Evolutionary conservation across 2,888 invertebrate genomes (phyloP).

Genomic region (Lasioglossum figueresi): DNA sequence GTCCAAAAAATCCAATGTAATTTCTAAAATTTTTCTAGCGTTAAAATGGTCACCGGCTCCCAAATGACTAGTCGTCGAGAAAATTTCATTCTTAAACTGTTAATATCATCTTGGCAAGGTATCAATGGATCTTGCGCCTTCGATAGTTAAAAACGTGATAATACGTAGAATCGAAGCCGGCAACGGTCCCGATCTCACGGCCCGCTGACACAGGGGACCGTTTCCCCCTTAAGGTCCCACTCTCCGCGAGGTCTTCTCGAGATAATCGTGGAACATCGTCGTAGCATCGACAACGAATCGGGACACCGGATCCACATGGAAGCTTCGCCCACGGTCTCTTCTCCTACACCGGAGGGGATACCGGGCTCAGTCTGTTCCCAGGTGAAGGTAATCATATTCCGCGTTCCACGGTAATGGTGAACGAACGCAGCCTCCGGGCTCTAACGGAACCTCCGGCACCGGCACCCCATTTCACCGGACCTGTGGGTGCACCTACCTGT

Average conservation of each 20-base stretch:
- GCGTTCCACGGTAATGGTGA: slow-evolving; percentile 82
- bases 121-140: neutral
- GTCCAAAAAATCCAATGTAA: neutral
- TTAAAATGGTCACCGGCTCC: neutral
- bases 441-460: slow-evolving; percentile 80
- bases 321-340: slow-evolving; percentile 67
- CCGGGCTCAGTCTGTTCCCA: slow-evolving; percentile 67
- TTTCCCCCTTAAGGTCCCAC: neutral
- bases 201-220: slow-evolving; percentile 4
- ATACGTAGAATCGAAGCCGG: neutral
- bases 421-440: slow-evolving; percentile 80
- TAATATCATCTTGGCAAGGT: neutral
- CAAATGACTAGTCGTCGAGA: neutral
- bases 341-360: slow-evolving; percentile 49
- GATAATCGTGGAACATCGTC: slow-evolving; percentile 51
- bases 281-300: slow-evolving; percentile 50
- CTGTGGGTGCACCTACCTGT: slow-evolving; percentile 67
- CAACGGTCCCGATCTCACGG: slow-evolving; percentile 55
- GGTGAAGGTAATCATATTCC: slow-evolving; percentile 82
- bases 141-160: neutral
- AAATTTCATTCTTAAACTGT: neutral
- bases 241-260: slow-evolving; percentile 17
- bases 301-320: slow-evolving; percentile 59
- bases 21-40: neutral
- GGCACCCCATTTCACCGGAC: slow-evolving; percentile 70